Evolutionary conservation across 2,113 vertebrate species (phyloP).

Genomic region (Tragelaphus imberbis): DNA sequence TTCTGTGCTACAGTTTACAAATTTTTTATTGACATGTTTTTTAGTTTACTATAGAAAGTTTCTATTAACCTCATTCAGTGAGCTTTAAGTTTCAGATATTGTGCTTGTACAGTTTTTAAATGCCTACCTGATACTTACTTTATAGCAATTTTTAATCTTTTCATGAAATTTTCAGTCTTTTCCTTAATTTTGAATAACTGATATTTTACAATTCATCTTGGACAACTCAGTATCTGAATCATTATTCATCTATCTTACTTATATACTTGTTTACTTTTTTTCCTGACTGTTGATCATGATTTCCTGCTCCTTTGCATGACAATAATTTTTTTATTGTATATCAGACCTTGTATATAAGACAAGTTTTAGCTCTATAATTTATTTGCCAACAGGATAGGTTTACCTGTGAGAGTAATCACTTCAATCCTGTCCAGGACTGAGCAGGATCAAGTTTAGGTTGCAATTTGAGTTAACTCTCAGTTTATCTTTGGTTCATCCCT

Average conservation of each 20-base stretch:
- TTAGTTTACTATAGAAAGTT: neutral
- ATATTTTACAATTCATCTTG: conserved; percentile 17
- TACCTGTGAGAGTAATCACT: neutral
- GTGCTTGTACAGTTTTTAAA: neutral
- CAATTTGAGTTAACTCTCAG: neutral
- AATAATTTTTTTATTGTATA: conserved; percentile 28
- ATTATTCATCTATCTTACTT: neutral
- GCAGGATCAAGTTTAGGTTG: neutral
- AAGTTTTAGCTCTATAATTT: neutral
- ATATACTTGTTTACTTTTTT: neutral
- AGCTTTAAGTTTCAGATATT: neutral
- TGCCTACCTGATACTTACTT: neutral
- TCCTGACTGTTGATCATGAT: neutral
- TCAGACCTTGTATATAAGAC: neutral
- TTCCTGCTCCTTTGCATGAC: conserved; percentile 15
- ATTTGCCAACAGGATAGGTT: neutral
- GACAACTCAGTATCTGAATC: neutral
- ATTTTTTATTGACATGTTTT: neutral
- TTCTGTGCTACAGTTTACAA: neutral
- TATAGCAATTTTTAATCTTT: neutral
- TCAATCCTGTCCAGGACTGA: neutral
- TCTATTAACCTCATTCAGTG: neutral
- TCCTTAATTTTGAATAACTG: neutral
- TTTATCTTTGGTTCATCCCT: neutral
- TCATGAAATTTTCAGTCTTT: neutral